These are phyloP conservation scores for Galleria mellonella DNA, from an alignment of 1,140 invertebrate species.

Conservation along the genomic window DNA sequence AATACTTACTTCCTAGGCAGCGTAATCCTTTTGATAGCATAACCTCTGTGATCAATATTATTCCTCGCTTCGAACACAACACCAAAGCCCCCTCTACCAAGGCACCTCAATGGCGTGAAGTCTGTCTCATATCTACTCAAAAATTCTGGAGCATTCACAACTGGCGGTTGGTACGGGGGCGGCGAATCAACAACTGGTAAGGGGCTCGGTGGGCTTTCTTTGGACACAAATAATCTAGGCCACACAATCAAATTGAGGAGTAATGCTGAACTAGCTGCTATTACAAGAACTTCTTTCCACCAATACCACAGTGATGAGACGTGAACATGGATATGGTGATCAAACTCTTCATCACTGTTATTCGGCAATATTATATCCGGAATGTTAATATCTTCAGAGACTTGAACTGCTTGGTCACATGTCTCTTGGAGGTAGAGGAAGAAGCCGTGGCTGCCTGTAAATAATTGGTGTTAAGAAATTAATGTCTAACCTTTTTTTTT, in stretches of 20 bases:
- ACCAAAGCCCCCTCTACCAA: conserved; percentile 97
- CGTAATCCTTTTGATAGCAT: conserved; percentile 96
- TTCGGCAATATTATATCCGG: conserved; percentile 29
- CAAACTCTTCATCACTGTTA: conserved; percentile 27
- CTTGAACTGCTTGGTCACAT: conserved; percentile 52
- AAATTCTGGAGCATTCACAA: conserved; percentile 56
- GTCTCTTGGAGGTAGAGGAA: conserved; percentile 60
- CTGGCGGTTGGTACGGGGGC: conserved; percentile 55
- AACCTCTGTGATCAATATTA: conserved; percentile 94
- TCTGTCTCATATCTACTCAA: conserved; percentile 88
- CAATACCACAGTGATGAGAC: conserved; percentile 81
- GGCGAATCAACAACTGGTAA: conserved; percentile 58
- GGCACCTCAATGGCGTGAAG: conserved; percentile 87
- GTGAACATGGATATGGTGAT: conserved; percentile 63
- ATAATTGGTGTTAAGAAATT: neutral
- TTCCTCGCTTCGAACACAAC: conserved; percentile 97
- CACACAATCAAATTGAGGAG: conserved; percentile 63
- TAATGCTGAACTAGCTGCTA: conserved; percentile 51
- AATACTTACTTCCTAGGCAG: conserved; percentile 84
- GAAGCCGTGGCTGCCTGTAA: conserved; percentile 52
- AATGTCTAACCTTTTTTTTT: no score
- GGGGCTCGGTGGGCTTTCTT: conserved; percentile 24
- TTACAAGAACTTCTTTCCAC: conserved; percentile 74
- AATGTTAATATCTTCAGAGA: conserved; percentile 29
- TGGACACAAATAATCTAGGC: conserved; percentile 51